Evolutionary conservation across 2,797 vertebrate species (phyloP), one percentile per base, ranked within the genome.

Genomic region (Botia almorhae): DNA sequence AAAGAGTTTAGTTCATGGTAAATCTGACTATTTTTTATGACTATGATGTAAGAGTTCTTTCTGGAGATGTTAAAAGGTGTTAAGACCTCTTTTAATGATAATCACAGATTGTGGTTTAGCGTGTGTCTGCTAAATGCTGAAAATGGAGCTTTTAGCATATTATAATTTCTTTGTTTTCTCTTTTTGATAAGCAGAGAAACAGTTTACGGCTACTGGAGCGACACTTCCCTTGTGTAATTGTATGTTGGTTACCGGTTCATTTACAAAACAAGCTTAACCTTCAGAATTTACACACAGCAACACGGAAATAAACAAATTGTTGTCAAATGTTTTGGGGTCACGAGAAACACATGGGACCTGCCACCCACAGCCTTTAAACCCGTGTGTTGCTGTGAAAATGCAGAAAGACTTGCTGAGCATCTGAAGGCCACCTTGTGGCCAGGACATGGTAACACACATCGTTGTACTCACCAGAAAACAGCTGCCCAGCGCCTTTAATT

Each of bases 391-490:
- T 0, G 64, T 8, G 16, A n/a, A 33, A n/a, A 2, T 12, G 7
- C 60, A 33, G 43, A 46, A 46, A 33, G 60, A 61, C 4, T 61
- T 33, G 14, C 43, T 80, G 80, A 60, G 74, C 58, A 51, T 82
- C 79, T 74, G 74, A 48, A 69, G 81, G 72, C 56, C 82, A 81
- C 69, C 82, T 85, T 63, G 75, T 84, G 82, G 81, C 56, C 64
- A 65, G 33, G 1, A 14, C 6, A 2, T n/a, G 61, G 29, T 26
- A 56, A 64, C 75, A 50, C 74, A 74, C 11, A 48, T 69, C 4
- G 46, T 14, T 68, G 43, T 7, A 56, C 53, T 36, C 14, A 46
- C 33, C 69, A 48, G 65, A 39, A 79, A 69, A 48, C 29, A 64
- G 48, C 29, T 74, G 65, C 13, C 55, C 19, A 4, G n/a, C 21